phyloP scores from a whole-genome alignment of 2,113 vertebrate genomes.

The Microtus oregoni region DNA sequence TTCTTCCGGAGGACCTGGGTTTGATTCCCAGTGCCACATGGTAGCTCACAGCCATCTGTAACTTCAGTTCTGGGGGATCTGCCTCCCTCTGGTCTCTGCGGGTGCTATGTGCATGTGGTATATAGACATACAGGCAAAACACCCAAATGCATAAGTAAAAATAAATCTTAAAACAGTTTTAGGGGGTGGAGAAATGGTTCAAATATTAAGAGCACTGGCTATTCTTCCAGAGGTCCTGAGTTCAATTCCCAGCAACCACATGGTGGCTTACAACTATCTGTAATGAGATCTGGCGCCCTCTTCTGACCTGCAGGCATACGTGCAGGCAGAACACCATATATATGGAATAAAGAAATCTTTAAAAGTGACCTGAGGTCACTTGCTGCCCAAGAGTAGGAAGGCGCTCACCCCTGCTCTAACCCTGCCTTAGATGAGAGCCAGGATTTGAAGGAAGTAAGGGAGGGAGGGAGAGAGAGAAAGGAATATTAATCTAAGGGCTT shows the following conservation, averaged over 20 bases:
- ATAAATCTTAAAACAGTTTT: neutral
- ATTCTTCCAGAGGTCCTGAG: too few relatives aligned
- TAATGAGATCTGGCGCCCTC: too few relatives aligned
- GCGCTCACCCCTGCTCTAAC: neutral
- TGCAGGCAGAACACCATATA: too few relatives aligned
- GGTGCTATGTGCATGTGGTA: too few relatives aligned
- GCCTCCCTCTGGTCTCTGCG: neutral
- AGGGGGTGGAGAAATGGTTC: too few relatives aligned
- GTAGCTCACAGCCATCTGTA: neutral
- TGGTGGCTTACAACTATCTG: too few relatives aligned
- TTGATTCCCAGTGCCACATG: neutral
- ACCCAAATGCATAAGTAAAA: neutral
- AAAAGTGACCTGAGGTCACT: neutral
- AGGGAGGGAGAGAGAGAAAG: too few relatives aligned
- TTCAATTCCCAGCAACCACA: too few relatives aligned
- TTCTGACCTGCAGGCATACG: too few relatives aligned
- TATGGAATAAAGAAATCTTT: too few relatives aligned
- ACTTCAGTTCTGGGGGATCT: neutral
- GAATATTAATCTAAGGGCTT: neutral
- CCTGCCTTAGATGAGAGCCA: neutral
- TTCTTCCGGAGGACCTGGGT: neutral
- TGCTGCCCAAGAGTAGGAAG: neutral
- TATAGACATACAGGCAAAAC: neutral
- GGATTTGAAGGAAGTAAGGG: neutral
- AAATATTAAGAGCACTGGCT: too few relatives aligned